Conservation (phyloP, 1,140 invertebrate genomes). For the Hycleus phaleratus region DNA sequence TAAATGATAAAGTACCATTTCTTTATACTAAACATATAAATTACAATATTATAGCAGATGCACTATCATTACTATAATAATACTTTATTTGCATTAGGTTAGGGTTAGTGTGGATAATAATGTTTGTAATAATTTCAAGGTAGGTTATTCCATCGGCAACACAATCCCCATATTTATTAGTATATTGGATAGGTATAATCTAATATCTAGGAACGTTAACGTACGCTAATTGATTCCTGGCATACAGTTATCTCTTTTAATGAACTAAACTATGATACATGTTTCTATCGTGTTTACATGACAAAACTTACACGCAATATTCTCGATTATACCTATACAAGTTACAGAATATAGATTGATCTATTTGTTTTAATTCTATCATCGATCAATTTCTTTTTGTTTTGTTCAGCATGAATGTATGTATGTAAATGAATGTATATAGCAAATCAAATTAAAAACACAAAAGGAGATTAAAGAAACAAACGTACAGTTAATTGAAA, state of each 20-base stretch:
- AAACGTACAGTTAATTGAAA: too few species aligned
- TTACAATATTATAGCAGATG: conserved; percentile 7
- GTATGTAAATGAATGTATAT: too few species aligned
- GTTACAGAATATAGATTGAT: too few species aligned
- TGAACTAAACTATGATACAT: conserved; percentile 5
- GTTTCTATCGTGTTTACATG: conserved; percentile 3
- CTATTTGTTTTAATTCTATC: too few species aligned
- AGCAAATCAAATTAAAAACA: too few species aligned
- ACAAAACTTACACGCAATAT: conserved; percentile 4
- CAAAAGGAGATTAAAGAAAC: too few species aligned
- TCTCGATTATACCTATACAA: too few species aligned
- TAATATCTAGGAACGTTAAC: conserved; percentile 10
- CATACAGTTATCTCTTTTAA: conserved; percentile 3
- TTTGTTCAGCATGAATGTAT: too few species aligned
- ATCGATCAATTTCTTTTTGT: too few species aligned
- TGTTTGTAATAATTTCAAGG: conserved; percentile 6
- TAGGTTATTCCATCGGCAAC: conserved; percentile 10
- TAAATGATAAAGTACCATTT: conserved; percentile 4
- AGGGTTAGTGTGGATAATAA: conserved; percentile 8
- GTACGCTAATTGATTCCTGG: conserved; percentile 11
- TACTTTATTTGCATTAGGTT: conserved; percentile 13
- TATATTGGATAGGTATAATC: conserved; percentile 7
- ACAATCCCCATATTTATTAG: conserved; percentile 10
- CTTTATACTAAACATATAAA: conserved; percentile 6
- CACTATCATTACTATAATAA: conserved; percentile 8